These are phyloP conservation scores for Otocyon megalotis DNA, from an alignment of 2,113 vertebrate genomes.

Conservation along the genomic window DNA sequence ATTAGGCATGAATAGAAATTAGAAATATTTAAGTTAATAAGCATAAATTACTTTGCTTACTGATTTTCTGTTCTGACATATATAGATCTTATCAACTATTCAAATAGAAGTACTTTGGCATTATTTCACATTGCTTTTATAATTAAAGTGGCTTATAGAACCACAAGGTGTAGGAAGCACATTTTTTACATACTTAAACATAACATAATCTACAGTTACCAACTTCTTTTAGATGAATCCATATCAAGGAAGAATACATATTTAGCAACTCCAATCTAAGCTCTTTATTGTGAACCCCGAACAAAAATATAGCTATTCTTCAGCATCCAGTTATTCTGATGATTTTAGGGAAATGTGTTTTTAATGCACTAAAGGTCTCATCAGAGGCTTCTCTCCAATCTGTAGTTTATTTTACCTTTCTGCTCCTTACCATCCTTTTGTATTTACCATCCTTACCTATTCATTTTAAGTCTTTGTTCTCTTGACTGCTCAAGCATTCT, in stretches of 20 bases:
- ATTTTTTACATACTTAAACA: slow-evolving; percentile 13
- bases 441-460: neutral
- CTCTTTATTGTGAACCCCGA: neutral
- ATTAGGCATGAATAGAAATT: slow-evolving; percentile 59
- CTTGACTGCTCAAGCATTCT: neutral
- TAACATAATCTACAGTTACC: neutral
- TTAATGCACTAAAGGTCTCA: neutral
- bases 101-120: neutral
- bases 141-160: slow-evolving; percentile 47
- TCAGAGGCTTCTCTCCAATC: neutral
- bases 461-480: neutral
- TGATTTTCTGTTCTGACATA: slow-evolving; percentile 27
- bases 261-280: neutral
- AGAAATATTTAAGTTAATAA: slow-evolving; percentile 64
- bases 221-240: neutral
- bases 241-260: neutral
- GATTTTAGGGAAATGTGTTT: neutral
- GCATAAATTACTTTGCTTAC: slow-evolving; percentile 48
- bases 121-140: slow-evolving; percentile 38
- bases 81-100: slow-evolving; percentile 45
- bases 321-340: neutral
- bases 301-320: neutral
- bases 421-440: neutral
- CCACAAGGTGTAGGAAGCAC: neutral
- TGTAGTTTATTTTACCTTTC: neutral